phyloP scores from a whole-genome alignment of 2,888 invertebrate species.

The Tetranychus truncatus region DNA sequence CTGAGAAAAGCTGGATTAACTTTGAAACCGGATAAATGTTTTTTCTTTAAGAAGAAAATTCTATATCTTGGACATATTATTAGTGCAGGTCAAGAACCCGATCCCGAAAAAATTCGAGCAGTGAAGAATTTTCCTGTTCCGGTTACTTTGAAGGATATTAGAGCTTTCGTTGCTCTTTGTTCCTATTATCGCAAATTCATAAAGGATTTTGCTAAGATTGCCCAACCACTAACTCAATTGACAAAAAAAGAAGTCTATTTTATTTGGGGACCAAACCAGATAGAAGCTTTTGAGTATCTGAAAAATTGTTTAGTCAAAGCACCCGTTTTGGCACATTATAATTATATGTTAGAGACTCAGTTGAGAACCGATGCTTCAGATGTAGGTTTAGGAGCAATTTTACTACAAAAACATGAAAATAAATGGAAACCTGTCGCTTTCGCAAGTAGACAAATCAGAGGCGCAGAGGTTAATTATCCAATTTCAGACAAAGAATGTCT shows the following conservation, averaged over 20 bases:
- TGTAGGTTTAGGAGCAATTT: slow-evolving; percentile 10
- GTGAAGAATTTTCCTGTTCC: slow-evolving; percentile 23
- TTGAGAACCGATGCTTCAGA: slow-evolving; percentile 15
- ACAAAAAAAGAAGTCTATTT: slow-evolving; percentile 17
- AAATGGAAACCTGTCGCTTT: slow-evolving; percentile 18
- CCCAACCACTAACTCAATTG: slow-evolving; percentile 22
- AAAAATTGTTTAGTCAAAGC: slow-evolving; percentile 17
- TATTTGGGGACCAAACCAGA: slow-evolving; percentile 17
- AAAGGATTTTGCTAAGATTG: slow-evolving; percentile 23
- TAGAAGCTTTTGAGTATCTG: slow-evolving; percentile 18
- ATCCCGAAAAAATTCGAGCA: not conserved
- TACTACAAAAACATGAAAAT: slow-evolving; percentile 18
- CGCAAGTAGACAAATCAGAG: not conserved
- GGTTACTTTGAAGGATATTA: slow-evolving; percentile 20
- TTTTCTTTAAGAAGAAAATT: too few relatives aligned
- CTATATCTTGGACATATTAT: too few relatives aligned
- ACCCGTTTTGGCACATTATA: too few relatives aligned
- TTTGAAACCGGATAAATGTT: too few relatives aligned
- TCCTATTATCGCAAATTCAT: slow-evolving; percentile 26
- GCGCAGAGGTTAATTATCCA: too few relatives aligned
- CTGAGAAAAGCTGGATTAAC: slow-evolving; percentile 24
- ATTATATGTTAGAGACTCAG: too few relatives aligned
- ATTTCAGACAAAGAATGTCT: too few relatives aligned
- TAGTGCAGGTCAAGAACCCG: too few relatives aligned
- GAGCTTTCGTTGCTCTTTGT: slow-evolving; percentile 25